Evolutionary conservation across 64 coral and sea anemone genomes (phyloP), one percentile per base, ranked within the genome.

Genomic region (Actinia equina): DNA sequence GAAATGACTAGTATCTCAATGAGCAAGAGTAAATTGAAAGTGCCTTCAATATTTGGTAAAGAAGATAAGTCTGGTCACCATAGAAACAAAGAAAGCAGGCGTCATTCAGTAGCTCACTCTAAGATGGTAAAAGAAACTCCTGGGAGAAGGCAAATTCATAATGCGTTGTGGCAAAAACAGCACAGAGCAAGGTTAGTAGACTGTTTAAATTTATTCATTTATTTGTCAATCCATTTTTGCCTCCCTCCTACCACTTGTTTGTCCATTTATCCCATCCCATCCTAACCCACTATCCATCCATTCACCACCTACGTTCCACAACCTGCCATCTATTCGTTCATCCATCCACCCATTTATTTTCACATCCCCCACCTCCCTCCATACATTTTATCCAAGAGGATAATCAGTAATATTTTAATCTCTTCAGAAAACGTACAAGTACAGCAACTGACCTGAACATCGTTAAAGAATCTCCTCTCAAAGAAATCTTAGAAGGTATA

Each of bases 91-190:
- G 44, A 61, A 19, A 59, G 52, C 56, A 79, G 19, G 55, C 51
- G 71, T 7, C 83, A 89, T 62, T 93, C 87, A 2, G 81, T 67
- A 8, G 82, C 88, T 77, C 11, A 8, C 57, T 77, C 44, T 17
- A 77, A n/a, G 25, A 0, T 58, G 58, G 94, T 96, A 12, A 91
- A 93, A 52, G 94, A 96, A 70, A 96, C 94, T 44, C 94, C 94
- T 49, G 87, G 90, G 53, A 84, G 88, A 43, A 96, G 93, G 62
- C 94, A 96, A 46, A 82, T 93, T 44, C 69, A 83, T 30, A 83
- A 96, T 87, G 88, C 91, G 11, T 62, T 96, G 17, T 96, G 94
- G 94, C 51, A 71, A 56, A 89, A 89, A 44, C 94, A 96, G 19
- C 84, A 96, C 45, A 78, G 94, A 18, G 91, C 88, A 55, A 84